These are phyloP conservation scores for Microcaecilia unicolor DNA, from an alignment of 2,797 vertebrate species.

Conservation along the genomic window DNA sequence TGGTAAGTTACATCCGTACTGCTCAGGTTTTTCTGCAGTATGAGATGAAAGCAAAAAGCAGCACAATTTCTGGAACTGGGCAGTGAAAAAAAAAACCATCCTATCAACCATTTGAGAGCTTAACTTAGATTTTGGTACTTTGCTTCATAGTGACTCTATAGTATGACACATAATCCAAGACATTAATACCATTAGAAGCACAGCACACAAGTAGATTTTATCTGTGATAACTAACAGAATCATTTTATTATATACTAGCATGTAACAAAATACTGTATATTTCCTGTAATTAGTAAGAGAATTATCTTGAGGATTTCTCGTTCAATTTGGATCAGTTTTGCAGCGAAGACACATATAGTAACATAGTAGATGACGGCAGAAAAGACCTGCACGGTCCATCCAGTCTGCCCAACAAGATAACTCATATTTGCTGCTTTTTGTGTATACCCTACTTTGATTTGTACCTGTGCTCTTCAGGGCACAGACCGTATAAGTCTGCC, in stretches of 20 bases:
- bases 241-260: no score
- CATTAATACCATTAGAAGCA: slow-evolving; percentile 79
- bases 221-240: slow-evolving; percentile 56
- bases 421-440: no score
- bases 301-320: slow-evolving; percentile 43
- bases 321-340: no score
- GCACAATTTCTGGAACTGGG: slow-evolving; percentile 32
- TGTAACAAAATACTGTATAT: slow-evolving; percentile 50
- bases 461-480: no score
- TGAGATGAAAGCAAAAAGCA: slow-evolving; percentile 20
- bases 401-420: no score
- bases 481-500: no score
- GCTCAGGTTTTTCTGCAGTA: background rate
- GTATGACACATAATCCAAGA: slow-evolving; percentile 57
- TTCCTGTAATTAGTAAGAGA: slow-evolving; percentile 41
- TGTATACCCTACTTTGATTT: no score
- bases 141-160: slow-evolving; percentile 74
- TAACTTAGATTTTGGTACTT: slow-evolving; percentile 67
- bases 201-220: slow-evolving; percentile 72
- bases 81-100: slow-evolving; percentile 38
- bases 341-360: no score
- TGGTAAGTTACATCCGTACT: no score
- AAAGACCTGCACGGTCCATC: no score
- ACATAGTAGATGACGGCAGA: no score
- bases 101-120: slow-evolving; percentile 51